Evolutionary conservation across 2,797 vertebrate species (phyloP).

Genomic region (Loris lydekkerianus): DNA sequence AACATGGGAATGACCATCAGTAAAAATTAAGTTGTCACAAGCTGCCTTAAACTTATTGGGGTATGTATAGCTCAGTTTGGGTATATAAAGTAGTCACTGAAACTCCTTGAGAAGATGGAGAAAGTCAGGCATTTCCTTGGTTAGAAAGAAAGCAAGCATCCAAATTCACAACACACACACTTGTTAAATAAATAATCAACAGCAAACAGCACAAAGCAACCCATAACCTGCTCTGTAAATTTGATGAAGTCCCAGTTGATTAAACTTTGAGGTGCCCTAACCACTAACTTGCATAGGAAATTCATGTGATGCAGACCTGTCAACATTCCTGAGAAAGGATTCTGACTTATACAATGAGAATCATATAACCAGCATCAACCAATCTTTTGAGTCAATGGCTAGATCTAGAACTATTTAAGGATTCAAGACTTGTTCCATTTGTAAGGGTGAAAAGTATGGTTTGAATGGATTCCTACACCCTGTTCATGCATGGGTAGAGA

Average conservation of each 20-base stretch:
- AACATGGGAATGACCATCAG: not conserved
- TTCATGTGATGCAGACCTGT: not conserved
- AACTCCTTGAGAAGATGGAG: not conserved
- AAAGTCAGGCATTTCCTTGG: not conserved
- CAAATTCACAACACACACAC: not conserved
- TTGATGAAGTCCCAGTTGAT: not conserved
- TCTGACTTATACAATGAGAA: not conserved
- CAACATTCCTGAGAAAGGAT: not conserved
- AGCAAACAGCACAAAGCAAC: not conserved
- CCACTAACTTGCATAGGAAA: not conserved
- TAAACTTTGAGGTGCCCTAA: not conserved
- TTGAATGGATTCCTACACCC: not conserved
- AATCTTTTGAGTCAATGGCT: not conserved
- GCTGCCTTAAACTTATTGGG: not conserved
- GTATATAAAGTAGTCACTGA: not conserved
- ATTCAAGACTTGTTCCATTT: not conserved
- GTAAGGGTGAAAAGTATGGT: not conserved
- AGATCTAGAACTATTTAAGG: not conserved
- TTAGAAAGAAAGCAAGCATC: slow-evolving; percentile 12
- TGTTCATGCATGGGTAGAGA: not conserved
- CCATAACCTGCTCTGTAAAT: not conserved
- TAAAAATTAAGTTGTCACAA: not conserved
- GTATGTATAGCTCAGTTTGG: not conserved
- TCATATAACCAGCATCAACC: not conserved
- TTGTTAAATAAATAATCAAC: not conserved